Conservation (phyloP, 2,797 vertebrate genomes). For the Smutsia gigantea region DNA sequence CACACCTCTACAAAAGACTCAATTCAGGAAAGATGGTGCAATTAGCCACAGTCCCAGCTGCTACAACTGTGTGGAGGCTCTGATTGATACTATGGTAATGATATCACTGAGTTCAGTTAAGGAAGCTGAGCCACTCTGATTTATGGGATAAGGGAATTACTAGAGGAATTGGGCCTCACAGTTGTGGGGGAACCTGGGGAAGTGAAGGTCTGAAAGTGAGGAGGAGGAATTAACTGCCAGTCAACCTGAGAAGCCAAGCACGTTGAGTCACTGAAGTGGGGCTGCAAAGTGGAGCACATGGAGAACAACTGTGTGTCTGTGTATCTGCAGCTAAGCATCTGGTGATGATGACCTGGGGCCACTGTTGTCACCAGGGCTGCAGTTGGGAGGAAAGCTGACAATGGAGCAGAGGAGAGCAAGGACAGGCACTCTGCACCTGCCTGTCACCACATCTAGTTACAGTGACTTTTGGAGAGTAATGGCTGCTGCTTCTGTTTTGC, state of each 20-base stretch:
- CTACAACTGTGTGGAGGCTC: background rate
- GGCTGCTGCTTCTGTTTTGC: background rate
- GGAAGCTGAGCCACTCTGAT: background rate
- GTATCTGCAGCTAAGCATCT: background rate
- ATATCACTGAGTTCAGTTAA: background rate
- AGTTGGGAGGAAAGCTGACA: background rate
- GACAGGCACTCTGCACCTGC: background rate
- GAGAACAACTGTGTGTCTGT: background rate
- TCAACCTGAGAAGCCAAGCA: background rate
- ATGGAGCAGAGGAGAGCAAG: background rate
- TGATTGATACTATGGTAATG: background rate
- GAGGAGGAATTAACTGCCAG: background rate
- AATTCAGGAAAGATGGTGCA: background rate
- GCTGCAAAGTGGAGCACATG: background rate
- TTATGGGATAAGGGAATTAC: background rate
- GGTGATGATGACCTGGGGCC: background rate
- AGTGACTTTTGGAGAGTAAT: background rate
- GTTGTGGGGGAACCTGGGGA: background rate
- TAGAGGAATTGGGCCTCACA: background rate
- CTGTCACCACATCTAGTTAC: background rate
- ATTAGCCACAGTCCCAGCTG: background rate
- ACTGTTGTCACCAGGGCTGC: background rate
- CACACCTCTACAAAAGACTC: background rate
- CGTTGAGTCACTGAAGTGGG: background rate
- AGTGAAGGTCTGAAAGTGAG: background rate